phyloP scores from a whole-genome alignment of 2,113 vertebrate genomes.

The Sinocyclocheilus anshuiensis region DNA sequence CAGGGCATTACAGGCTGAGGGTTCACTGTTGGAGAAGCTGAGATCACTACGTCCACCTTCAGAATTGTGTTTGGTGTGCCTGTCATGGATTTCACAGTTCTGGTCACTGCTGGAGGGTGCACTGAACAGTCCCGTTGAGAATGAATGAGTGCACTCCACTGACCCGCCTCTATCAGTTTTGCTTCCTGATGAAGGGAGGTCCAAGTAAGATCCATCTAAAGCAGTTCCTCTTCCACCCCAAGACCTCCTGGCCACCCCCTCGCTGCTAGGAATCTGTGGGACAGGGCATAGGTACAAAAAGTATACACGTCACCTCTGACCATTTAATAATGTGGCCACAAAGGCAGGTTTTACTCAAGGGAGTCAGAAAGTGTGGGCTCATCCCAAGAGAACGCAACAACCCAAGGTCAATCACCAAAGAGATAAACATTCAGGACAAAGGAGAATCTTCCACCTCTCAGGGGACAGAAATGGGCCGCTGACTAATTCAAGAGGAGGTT shows the following conservation, averaged over 20 bases:
- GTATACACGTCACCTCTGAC: slow-evolving; percentile 26
- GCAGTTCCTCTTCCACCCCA: slow-evolving; percentile 51
- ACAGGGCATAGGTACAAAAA: slow-evolving; percentile 5
- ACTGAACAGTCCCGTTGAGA: neutral
- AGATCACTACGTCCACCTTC: slow-evolving; percentile 49
- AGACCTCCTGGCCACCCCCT: slow-evolving; percentile 52
- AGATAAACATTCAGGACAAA: slow-evolving; percentile 66
- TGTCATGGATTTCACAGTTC: slow-evolving; percentile 37
- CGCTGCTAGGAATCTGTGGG: slow-evolving; percentile 50
- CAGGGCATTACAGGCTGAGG: slow-evolving; percentile 19
- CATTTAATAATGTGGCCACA: slow-evolving; percentile 46
- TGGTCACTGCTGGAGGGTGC: slow-evolving; percentile 37
- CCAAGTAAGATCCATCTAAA: slow-evolving; percentile 72
- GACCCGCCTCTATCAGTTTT: slow-evolving; percentile 29
- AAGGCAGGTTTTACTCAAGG: slow-evolving; percentile 23
- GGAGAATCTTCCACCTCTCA: slow-evolving; percentile 62
- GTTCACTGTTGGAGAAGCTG: slow-evolving; percentile 33
- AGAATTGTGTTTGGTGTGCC: slow-evolving; percentile 32
- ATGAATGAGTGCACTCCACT: slow-evolving; percentile 41
- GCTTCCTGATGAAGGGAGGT: slow-evolving; percentile 51
- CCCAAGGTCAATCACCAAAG: slow-evolving; percentile 66
- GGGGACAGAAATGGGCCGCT: slow-evolving; percentile 61
- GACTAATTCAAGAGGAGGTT: slow-evolving; percentile 73
- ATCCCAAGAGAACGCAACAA: slow-evolving; percentile 45
- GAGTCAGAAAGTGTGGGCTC: slow-evolving; percentile 37